Conservation (phyloP, 2,113 vertebrate genomes). For the Sander vitreus region DNA sequence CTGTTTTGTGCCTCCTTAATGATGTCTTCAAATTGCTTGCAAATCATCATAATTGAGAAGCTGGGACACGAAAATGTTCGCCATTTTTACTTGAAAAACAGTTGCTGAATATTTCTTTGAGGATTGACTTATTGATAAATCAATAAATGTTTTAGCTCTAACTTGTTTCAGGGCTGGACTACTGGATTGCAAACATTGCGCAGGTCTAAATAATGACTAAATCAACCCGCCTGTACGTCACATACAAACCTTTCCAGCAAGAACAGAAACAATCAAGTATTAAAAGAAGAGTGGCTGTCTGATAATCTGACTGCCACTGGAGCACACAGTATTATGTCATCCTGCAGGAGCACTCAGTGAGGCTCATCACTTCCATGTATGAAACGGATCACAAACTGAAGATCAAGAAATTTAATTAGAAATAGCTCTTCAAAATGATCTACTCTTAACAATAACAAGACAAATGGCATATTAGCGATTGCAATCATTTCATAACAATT, state of each 20-base stretch:
- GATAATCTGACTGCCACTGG: background rate
- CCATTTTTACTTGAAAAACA: background rate
- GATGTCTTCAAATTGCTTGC: background rate
- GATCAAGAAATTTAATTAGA: slow-evolving; percentile 11
- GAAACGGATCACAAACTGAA: slow-evolving; percentile 2
- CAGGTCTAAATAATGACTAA: background rate
- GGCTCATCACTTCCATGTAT: background rate
- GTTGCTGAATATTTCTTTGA: background rate
- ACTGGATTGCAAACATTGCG: background rate
- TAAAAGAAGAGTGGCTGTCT: background rate
- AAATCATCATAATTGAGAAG: background rate
- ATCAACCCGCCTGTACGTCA: background rate
- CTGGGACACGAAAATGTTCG: background rate
- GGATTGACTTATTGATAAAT: background rate
- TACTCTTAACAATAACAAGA: slow-evolving; percentile 25
- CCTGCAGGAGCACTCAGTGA: slow-evolving; percentile 8
- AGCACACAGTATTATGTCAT: background rate
- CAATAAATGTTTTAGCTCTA: background rate
- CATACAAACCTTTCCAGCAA: background rate
- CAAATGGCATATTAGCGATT: background rate
- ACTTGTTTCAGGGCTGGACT: background rate
- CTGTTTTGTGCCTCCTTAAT: background rate
- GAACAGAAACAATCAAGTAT: slow-evolving; percentile 15
- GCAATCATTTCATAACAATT: background rate
- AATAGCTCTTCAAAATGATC: slow-evolving; percentile 30